These are phyloP conservation scores for Chymomyza fuscimana DNA, from an alignment of 2,888 invertebrate genomes.

Conservation along the genomic window DNA sequence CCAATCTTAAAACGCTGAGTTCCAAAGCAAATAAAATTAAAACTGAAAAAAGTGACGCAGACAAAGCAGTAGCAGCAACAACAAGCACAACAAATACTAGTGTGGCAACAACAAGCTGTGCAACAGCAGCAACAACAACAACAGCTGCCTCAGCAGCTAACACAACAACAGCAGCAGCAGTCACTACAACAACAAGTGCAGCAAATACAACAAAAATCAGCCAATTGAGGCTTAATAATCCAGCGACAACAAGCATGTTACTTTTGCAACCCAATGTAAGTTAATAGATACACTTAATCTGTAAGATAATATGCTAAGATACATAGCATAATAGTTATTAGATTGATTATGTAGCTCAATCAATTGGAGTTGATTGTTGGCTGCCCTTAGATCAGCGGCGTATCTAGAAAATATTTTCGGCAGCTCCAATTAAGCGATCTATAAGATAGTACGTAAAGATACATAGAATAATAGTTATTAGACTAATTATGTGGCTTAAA, in stretches of 20 bases:
- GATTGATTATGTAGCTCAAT: neutral
- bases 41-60: constrained; percentile 44
- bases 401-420: too few relatives aligned
- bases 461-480: too few relatives aligned
- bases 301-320: neutral
- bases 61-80: constrained; percentile 34
- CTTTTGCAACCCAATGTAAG: constrained; percentile 95
- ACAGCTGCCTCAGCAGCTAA: constrained; percentile 41
- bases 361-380: too few relatives aligned
- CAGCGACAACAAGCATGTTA: constrained; percentile 89
- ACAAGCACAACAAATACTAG: constrained; percentile 16
- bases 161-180: constrained; percentile 37
- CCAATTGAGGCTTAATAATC: constrained; percentile 70
- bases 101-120: too few relatives aligned
- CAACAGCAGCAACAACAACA: constrained; percentile 35
- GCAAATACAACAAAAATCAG: constrained; percentile 55
- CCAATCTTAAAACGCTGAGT: constrained; percentile 31
- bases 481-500: too few relatives aligned
- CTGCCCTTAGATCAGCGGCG: too few relatives aligned
- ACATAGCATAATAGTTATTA: too few relatives aligned
- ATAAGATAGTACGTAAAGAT: too few relatives aligned
- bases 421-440: too few relatives aligned
- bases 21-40: constrained; percentile 40
- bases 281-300: constrained; percentile 33
- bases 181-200: constrained; percentile 29